Conservation (phyloP, 2,113 vertebrate genomes). For the Tyrannus savana region DNA sequence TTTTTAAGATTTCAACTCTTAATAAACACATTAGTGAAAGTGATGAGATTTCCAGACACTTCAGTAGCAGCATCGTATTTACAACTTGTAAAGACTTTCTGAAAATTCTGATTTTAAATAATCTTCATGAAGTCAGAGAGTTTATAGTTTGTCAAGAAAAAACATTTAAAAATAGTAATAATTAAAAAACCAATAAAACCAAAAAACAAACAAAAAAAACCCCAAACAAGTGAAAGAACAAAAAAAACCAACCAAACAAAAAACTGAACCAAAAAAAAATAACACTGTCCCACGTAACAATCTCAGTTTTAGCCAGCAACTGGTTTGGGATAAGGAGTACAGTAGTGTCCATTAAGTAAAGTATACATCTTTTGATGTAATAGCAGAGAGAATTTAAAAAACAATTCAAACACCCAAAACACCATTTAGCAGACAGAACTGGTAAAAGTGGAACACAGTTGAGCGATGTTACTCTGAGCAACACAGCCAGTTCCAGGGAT, state of each 20-base stretch:
- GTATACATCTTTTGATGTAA: background rate
- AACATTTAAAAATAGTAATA: background rate
- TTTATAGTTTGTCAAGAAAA: background rate
- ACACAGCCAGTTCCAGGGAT: background rate
- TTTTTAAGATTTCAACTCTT: background rate
- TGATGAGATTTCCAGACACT: background rate
- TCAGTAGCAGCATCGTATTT: background rate
- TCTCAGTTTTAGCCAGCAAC: background rate
- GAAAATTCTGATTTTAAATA: slow-evolving; percentile 11
- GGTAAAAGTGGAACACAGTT: background rate
- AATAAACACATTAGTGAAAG: background rate
- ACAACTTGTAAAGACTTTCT: background rate
- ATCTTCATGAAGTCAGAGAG: background rate
- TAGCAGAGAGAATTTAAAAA: background rate
- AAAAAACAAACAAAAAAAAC: background rate
- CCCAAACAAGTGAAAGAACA: background rate
- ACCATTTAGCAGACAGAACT: background rate
- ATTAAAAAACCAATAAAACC: background rate
- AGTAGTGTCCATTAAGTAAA: background rate
- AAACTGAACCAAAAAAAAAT: background rate
- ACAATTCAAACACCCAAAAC: background rate
- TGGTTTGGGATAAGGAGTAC: background rate
- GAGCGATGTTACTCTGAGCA: background rate
- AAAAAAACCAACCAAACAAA: background rate
- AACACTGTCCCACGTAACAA: background rate